Evolutionary conservation across 2,113 vertebrate species (phyloP).

Genomic region (Tyrannus savana): DNA sequence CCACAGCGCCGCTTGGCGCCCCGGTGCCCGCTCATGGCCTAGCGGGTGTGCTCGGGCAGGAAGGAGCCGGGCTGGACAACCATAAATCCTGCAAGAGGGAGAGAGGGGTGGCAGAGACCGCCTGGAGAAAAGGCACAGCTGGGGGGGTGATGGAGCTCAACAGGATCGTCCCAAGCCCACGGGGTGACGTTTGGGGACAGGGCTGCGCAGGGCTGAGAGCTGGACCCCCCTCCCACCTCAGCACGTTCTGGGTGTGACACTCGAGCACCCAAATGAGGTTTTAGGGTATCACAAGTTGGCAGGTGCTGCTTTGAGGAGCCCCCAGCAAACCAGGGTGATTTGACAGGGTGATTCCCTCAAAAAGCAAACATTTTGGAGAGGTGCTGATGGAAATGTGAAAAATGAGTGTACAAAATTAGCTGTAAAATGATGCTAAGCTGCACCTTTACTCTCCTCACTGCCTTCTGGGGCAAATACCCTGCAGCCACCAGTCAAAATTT

Average conservation of each 20-base stretch:
- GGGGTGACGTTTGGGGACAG: background rate
- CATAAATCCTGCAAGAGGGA: conserved; percentile 38
- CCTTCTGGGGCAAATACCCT: background rate
- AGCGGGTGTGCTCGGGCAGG: background rate
- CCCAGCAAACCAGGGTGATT: background rate
- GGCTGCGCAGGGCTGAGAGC: background rate
- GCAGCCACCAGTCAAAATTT: background rate
- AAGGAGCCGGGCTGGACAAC: conserved; percentile 17
- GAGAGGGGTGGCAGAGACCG: background rate
- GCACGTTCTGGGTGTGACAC: background rate
- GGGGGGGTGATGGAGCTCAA: background rate
- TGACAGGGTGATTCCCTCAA: background rate
- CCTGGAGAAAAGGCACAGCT: too few relatives aligned
- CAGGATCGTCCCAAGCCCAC: too few relatives aligned
- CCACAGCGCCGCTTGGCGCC: conserved; percentile 73
- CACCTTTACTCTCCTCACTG: background rate
- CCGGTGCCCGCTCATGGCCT: conserved; percentile 79
- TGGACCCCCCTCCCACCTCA: background rate
- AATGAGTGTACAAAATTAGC: background rate
- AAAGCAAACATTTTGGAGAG: background rate
- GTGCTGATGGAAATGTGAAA: background rate
- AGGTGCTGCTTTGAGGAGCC: background rate
- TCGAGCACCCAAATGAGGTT: background rate
- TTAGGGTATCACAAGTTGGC: background rate
- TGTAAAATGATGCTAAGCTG: background rate